A percentile compares a stretch with the other conserved stretches of the same genome.
phyloP scores from a whole-genome alignment of 2,113 vertebrate genomes.

The Gobiocypris rarus region DNA sequence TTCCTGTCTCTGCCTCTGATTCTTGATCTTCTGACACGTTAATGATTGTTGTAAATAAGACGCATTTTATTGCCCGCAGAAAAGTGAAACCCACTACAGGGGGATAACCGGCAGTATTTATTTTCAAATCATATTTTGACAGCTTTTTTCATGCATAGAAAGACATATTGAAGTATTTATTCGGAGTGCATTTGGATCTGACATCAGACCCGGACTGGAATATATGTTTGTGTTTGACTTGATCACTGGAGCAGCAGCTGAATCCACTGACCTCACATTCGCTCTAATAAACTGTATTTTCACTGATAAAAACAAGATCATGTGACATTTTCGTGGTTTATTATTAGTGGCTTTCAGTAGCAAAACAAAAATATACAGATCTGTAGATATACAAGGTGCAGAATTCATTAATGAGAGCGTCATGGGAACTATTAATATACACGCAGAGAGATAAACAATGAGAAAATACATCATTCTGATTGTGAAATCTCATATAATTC shows the following conservation, averaged over 20 bases:
- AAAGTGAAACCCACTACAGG: background rate
- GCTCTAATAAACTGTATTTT: background rate
- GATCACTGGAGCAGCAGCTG: background rate
- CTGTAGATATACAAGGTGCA: background rate
- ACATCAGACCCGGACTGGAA: background rate
- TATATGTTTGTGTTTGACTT: background rate
- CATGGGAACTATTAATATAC: background rate
- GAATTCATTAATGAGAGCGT: background rate
- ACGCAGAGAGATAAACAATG: background rate
- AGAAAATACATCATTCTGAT: background rate
- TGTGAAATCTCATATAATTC: background rate
- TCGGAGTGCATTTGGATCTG: background rate
- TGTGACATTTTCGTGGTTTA: background rate
- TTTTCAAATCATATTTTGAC: conserved; percentile 5
- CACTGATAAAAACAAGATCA: background rate
- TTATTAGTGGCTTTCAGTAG: conserved; percentile 12
- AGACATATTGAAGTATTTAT: background rate
- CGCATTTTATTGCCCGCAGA: conserved; percentile 5
- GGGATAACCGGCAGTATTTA: background rate
- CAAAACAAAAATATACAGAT: background rate
- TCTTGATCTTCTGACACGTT: background rate
- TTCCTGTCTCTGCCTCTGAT: background rate
- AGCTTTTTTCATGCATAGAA: conserved; percentile 2
- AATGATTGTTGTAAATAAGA: conserved; percentile 19
- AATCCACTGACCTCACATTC: background rate